These are phyloP conservation scores for Tetanocera ferruginea DNA, from an alignment of 2,888 invertebrate genomes.

Conservation along the genomic window DNA sequence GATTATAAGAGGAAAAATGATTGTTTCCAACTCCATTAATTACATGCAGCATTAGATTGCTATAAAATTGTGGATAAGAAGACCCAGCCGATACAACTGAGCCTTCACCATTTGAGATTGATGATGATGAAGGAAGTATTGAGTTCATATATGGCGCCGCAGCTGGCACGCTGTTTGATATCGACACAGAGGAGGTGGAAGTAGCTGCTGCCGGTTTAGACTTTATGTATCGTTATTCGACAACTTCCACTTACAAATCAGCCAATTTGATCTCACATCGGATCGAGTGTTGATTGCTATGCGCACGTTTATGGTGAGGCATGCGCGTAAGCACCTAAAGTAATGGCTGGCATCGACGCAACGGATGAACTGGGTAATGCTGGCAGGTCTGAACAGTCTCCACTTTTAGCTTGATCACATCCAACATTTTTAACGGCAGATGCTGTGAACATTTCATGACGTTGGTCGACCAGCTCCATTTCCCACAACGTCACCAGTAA, in stretches of 20 bases:
- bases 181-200: not conserved
- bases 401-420: not conserved
- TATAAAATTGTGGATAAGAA: not conserved
- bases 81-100: too few species aligned
- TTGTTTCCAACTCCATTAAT: not conserved
- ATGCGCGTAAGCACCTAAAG: not conserved
- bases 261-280: conserved; percentile 5
- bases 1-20: not conserved
- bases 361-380: not conserved
- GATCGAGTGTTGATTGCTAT: not conserved
- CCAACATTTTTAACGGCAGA: not conserved
- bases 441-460: conserved; percentile 4
- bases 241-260: not conserved
- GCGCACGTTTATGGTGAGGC: conserved; percentile 1
- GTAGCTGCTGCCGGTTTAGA: not conserved
- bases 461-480: not conserved
- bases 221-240: not conserved
- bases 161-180: not conserved
- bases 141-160: not conserved
- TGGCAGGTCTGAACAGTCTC: not conserved
- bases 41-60: not conserved
- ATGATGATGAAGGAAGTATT: not conserved
- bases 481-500: conserved; percentile 15
- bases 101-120: not conserved
- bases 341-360: not conserved